phyloP scores from a whole-genome alignment of 2,797 vertebrate species.

The Thamnophis elegans region DNA sequence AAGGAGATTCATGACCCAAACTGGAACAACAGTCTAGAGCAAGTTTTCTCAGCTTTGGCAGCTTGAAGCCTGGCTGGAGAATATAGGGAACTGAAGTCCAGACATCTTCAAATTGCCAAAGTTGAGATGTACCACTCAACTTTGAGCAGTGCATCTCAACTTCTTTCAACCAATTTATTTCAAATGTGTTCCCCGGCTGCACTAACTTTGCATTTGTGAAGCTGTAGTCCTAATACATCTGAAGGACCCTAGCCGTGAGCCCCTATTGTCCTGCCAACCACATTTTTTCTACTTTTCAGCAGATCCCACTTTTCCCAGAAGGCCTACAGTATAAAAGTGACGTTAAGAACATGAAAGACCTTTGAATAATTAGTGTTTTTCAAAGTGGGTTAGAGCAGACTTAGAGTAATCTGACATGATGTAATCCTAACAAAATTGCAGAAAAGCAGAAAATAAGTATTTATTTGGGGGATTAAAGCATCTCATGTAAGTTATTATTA shows the following conservation, averaged over 20 bases:
- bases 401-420: conserved; percentile 73
- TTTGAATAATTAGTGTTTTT: conserved; percentile 69
- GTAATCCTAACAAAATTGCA: conserved; percentile 71
- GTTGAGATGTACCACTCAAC: neutral
- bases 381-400: conserved; percentile 72
- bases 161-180: neutral
- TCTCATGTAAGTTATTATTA: conserved; percentile 67
- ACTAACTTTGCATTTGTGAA: neutral
- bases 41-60: neutral
- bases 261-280: conserved; percentile 1
- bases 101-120: neutral
- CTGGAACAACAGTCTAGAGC: neutral
- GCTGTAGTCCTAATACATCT: neutral
- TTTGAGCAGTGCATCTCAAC: neutral
- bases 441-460: conserved; percentile 71
- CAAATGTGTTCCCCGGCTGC: neutral
- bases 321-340: conserved; percentile 47
- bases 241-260: neutral
- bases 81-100: neutral
- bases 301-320: conserved; percentile 39
- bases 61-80: neutral
- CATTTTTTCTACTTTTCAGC: conserved; percentile 46
- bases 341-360: conserved; percentile 63
- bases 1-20: neutral
- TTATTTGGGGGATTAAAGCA: conserved; percentile 66